These are phyloP conservation scores for Ormyrus labotus DNA, from an alignment of 2,888 invertebrate species.

Conservation along the genomic window DNA sequence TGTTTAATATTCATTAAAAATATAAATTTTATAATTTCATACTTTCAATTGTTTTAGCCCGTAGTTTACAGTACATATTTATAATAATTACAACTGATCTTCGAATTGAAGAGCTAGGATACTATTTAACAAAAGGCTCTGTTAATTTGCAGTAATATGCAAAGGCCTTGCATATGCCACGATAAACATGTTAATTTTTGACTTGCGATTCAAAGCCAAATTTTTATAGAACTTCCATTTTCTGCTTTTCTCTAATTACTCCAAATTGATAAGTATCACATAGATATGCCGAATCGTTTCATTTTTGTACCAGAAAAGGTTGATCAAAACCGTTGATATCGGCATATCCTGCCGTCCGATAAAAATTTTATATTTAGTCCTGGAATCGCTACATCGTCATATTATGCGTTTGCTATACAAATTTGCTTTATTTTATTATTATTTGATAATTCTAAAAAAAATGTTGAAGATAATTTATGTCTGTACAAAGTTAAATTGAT, in stretches of 20 bases:
- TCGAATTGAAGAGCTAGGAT: slow-evolving; percentile 62
- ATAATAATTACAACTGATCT: slow-evolving; percentile 65
- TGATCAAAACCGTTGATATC: slow-evolving; percentile 36
- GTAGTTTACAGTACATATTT: slow-evolving; percentile 62
- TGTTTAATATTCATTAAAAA: slow-evolving; percentile 72
- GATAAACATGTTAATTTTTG: slow-evolving; percentile 60
- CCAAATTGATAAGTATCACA: slow-evolving; percentile 60
- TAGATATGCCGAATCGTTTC: slow-evolving; percentile 63
- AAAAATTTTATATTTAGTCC: slow-evolving; percentile 25
- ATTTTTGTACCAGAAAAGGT: slow-evolving; percentile 48
- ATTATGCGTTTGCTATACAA: slow-evolving; percentile 34
- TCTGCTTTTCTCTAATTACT: slow-evolving; percentile 40
- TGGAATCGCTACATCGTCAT: slow-evolving; percentile 26
- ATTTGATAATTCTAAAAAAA: slow-evolving; percentile 43
- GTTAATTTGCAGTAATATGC: slow-evolving; percentile 21
- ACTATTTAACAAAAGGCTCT: slow-evolving; percentile 64
- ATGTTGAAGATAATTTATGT: slow-evolving; percentile 42
- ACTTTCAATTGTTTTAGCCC: slow-evolving; percentile 63
- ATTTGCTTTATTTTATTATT: slow-evolving; percentile 23
- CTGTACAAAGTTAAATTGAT: slow-evolving; percentile 52
- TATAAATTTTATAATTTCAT: slow-evolving; percentile 69
- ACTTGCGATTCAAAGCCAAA: slow-evolving; percentile 59
- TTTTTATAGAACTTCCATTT: slow-evolving; percentile 55
- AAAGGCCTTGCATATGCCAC: slow-evolving; percentile 55
- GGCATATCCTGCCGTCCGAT: slow-evolving; percentile 39